phyloP scores from a whole-genome alignment of 2,113 vertebrate genomes.

The Sapayoa aenigma region DNA sequence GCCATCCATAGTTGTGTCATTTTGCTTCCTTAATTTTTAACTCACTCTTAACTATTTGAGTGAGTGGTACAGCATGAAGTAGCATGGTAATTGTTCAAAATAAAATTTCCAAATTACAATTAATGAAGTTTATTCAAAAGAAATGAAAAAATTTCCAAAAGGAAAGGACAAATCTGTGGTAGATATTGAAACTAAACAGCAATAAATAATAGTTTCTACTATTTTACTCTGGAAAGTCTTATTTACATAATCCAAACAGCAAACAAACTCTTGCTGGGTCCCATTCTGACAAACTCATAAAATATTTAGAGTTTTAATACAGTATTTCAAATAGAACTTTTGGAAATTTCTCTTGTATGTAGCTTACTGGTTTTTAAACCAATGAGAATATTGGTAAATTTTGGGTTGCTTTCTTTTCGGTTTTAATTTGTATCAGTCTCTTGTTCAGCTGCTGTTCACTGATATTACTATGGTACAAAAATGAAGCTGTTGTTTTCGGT shows the following conservation, averaged over 20 bases:
- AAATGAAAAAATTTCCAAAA: neutral
- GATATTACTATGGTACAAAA: constrained; percentile 22
- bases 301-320: neutral
- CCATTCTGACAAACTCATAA: neutral
- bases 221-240: neutral
- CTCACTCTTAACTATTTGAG: neutral
- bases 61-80: neutral
- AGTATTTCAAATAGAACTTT: neutral
- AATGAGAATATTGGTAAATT: neutral
- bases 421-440: neutral
- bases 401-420: neutral
- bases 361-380: neutral
- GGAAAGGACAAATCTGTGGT: neutral
- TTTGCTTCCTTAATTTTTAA: neutral
- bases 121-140: neutral
- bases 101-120: neutral
- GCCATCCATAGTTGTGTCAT: neutral
- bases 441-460: constrained; percentile 70
- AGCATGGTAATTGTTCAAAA: neutral
- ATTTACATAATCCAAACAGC: neutral
- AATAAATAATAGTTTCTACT: neutral
- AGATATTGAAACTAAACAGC: neutral
- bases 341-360: neutral
- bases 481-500: constrained; percentile 16
- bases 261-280: neutral